A percentile compares a stretch with the other conserved stretches of the same genome.
Evolutionary conservation across 2,113 vertebrate species (phyloP).

Genomic region (Rallus limicola): DNA sequence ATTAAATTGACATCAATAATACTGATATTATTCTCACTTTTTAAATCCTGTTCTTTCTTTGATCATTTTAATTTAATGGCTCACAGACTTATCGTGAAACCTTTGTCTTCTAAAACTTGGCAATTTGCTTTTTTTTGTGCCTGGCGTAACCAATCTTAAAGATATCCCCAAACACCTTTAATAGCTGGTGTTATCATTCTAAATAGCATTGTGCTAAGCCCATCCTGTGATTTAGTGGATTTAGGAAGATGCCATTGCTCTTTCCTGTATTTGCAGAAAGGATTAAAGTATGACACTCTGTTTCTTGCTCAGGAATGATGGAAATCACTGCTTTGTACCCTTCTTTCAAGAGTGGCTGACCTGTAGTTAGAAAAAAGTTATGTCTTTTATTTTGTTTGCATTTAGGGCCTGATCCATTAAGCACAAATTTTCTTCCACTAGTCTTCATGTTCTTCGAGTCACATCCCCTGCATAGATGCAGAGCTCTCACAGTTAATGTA

Average conservation of each 20-base stretch:
- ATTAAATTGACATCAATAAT: not conserved
- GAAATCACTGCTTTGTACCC: not conserved
- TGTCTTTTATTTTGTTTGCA: not conserved
- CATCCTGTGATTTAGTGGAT: not conserved
- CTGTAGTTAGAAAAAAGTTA: not conserved
- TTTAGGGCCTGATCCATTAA: not conserved
- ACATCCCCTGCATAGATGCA: fast-evolving
- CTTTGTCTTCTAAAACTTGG: not conserved
- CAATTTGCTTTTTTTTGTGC: not conserved
- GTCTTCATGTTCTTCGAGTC: not conserved
- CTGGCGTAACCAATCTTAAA: not conserved
- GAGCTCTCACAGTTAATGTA: not conserved
- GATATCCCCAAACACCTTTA: not conserved
- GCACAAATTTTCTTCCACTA: not conserved
- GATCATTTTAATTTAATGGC: not conserved
- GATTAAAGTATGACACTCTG: not conserved
- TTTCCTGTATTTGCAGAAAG: not conserved
- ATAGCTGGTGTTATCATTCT: fast-evolving
- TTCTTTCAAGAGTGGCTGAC: not conserved
- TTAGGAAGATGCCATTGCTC: not conserved
- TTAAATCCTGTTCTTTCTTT: not conserved
- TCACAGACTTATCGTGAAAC: fast-evolving
- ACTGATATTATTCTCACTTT: not conserved
- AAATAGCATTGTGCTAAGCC: not conserved
- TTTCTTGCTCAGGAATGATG: no score